Base-by-base conservation (phyloP, 2,797 vertebrate genomes). In the Eutrigla gurnardus region DNA sequence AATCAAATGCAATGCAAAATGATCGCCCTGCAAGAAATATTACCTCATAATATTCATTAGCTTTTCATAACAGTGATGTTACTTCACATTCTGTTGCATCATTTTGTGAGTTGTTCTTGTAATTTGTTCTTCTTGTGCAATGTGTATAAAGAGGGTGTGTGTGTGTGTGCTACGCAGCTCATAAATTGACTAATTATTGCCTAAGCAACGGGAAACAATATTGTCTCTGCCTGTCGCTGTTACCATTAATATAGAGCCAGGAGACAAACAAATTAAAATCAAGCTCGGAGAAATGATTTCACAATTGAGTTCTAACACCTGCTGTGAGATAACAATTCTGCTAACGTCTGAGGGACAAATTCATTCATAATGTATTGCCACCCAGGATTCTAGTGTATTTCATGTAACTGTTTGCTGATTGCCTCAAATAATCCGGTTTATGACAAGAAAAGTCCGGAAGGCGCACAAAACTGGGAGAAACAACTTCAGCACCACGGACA, bases 401-500 rank as follows among this genome's bases (percentile, higher is more conserved):
- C 36, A 71, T 40, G 11, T 25, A 14, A 57, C 6, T 81, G 64
- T 70, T 83, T 52, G 39, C 54, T 33, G 63, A 68, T 80, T 85
- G 73, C 60, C 64, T 75, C 59, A 81, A 50, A 78, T 75, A 62
- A 71, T 57, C 3, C 42, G 11, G 11, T 63, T 63, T 62, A 25
- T 64, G 5, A n/a, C 5, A 15, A 47, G 10, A 45, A 4, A 6
- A 32, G 4, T 58, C n/a, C 65, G 17, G 12, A 32, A 17, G 5
- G 25, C 2, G 53, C 43, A 15, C 11, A 36, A 49, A 49, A 12
- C 60, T 57, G 2, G 37, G 15, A 25, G 7, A 12, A 53, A 17
- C 3, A 10, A 2, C 5, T 80, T 84, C 80, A 84, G 75, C 68
- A 73, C 84, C 77, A 78, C 0, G 73, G 77, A 85, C 79, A 80